A percentile compares a stretch with the other conserved stretches of the same genome.
Evolutionary conservation across 2,113 vertebrate genomes (phyloP).

Genomic region (Cardinalis cardinalis): DNA sequence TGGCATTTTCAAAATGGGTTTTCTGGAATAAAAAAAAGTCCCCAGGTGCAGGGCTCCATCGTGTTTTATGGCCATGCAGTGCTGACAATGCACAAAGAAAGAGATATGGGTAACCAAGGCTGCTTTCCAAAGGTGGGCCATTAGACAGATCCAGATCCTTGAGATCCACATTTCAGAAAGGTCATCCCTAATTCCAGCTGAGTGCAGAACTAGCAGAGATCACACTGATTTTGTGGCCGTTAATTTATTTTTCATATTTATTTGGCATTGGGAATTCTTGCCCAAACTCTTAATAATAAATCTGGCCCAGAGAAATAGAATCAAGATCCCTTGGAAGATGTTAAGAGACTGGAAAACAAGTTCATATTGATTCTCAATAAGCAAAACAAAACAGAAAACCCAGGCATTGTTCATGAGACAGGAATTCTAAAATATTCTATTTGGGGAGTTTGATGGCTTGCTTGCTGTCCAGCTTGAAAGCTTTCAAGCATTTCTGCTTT

Average conservation of each 20-base stretch:
- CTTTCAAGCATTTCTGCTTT: neutral
- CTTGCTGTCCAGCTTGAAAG: neutral
- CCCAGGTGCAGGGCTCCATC: neutral
- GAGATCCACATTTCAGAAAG: neutral
- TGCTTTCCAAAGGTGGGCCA: neutral
- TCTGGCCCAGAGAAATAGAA: neutral
- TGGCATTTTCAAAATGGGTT: neutral
- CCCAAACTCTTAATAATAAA: neutral
- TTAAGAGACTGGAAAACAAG: neutral
- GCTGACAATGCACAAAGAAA: neutral
- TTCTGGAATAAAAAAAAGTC: neutral
- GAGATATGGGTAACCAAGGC: neutral
- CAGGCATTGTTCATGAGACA: neutral
- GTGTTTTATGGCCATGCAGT: neutral
- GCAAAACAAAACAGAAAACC: neutral
- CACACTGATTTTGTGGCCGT: rapidly evolving
- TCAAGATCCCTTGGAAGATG: neutral
- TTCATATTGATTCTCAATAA: neutral
- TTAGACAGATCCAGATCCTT: neutral
- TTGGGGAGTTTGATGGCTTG: neutral
- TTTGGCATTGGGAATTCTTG: neutral
- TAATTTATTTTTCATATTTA: neutral
- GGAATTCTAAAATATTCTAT: conserved; percentile 28
- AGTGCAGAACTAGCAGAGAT: neutral
- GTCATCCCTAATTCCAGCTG: neutral